Conservation (phyloP, 2,113 vertebrate genomes). For the Macroglossus sobrinus region DNA sequence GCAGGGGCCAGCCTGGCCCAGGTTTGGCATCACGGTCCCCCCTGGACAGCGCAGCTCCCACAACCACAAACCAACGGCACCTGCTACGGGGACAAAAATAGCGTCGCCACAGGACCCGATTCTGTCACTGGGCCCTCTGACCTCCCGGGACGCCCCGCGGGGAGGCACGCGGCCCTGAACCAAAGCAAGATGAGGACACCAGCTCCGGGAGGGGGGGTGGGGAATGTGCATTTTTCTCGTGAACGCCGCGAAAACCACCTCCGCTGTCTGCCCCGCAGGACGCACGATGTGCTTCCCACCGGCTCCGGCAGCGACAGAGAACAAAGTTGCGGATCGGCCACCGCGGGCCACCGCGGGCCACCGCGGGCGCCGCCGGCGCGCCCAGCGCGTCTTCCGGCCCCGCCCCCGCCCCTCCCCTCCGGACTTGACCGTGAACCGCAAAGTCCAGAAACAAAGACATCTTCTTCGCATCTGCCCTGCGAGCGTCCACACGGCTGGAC, state of each 20-base stretch:
- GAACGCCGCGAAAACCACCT: neutral
- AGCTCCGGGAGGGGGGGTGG: neutral
- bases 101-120: neutral
- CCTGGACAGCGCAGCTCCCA: neutral
- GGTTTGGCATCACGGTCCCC: neutral
- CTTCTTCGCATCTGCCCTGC: neutral
- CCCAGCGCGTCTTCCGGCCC: too few relatives aligned
- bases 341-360: neutral
- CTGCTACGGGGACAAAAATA: neutral
- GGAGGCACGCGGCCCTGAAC: neutral
- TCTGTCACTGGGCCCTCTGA: neutral
- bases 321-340: neutral
- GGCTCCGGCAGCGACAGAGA: neutral
- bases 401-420: neutral
- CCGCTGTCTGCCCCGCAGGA: neutral
- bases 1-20: neutral
- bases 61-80: neutral
- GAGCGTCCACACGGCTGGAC: neutral
- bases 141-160: neutral
- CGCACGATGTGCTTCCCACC: neutral
- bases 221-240: neutral
- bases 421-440: neutral
- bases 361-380: too few relatives aligned
- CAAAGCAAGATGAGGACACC: neutral
- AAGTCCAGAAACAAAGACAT: neutral